Evolutionary conservation across 2,888 invertebrate genomes (phyloP), one percentile per base, ranked within the genome.

Genomic region (Microctonus brassicae): DNA sequence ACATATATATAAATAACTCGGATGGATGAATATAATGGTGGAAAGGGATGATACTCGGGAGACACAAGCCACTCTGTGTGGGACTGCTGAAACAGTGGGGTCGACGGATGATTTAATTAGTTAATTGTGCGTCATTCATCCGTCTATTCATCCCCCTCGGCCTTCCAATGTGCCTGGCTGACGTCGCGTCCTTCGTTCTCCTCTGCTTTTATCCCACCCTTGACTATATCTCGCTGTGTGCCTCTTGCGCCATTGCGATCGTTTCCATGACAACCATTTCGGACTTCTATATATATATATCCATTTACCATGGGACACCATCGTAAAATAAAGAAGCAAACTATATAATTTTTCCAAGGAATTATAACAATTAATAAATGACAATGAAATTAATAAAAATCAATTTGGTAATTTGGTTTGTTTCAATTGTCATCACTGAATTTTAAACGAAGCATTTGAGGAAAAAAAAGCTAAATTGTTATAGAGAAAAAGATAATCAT

Each of bases 111-210:
- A 86, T 86, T 86, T 85, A 86, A 86, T 86, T 86, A 86, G 85
- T 85, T 86, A 86, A 86, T 85, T 86, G 86, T 86, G 85, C 85
- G 86, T 85, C 86, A 85, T 86, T 85, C 86, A 86, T 85, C 86
- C 86, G 86, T 86, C 86, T 84, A 85, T 86, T 85, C 85, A 85
- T 84, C 84, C 86, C 83, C 82, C 81, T 80, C 63, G 62, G 61
- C 66, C 55, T 61, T 58, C 67, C 57, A 62, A 61, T 78, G 75
- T 75, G 72, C 76, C 75, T 73, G 74, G 66, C 75, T 67, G 72
- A 33, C 53, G 53, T 64, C 64, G 42, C 39, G 24, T 63, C 62
- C 62, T 85, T 84, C 85, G 84, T 83, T 83, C 86, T 81, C 81
- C 80, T 80, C 53, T 36, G 17, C 63, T 39, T 69, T 75, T 33